Base-by-base conservation (phyloP, 2,113 vertebrate genomes). In the Oryzias curvinotus region DNA sequence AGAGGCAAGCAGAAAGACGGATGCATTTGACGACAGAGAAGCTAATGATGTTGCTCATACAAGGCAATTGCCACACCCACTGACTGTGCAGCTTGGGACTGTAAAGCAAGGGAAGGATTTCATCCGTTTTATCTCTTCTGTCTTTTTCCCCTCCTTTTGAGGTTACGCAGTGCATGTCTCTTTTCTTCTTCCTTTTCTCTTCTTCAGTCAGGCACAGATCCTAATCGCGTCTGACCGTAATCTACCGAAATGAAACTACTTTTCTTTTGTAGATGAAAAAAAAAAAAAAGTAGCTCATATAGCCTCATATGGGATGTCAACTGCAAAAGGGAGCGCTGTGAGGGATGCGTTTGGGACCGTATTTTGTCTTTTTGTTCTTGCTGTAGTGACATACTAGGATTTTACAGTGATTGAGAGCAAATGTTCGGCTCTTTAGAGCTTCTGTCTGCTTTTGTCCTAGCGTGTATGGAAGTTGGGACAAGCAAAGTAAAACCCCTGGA, bases 171-270 rank as follows among this genome's bases (percentile, higher is more conserved):
- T 87, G 82, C 82, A 85, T 62, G 67, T 83, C 76, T 73, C 44
- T 75, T 69, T 67, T 36, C 58, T 68, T 67, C 63, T 36, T 44
- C 46, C 50, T 53, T 76, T 75, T 65, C 57, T 42, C 73, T 69
- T 82, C 82, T 75, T 75, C 71, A 83, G 61, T 71, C 82, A 88
- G 87, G 87, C 77, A 89, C 82, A 90, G 80, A 91, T 91, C 79
- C 84, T 88, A 89, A 89, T 91, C 84, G 72, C 65, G 77, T 55
- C 82, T 87, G 88, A 88, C 74, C 65, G 79, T 90, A 89, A 90
- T 90, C 81, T 89, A 82, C 56, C 82, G 76, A 86, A 82, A 77
- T 79, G 79, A 81, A 86, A 86, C 76, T n/a, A 52, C 80, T 81
- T 85, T 87, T 82, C 77, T 88, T 86, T 80, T 85, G 81, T 80